Base-by-base conservation (phyloP, 2,797 vertebrate species). In the Pseudochirops corinnae region DNA sequence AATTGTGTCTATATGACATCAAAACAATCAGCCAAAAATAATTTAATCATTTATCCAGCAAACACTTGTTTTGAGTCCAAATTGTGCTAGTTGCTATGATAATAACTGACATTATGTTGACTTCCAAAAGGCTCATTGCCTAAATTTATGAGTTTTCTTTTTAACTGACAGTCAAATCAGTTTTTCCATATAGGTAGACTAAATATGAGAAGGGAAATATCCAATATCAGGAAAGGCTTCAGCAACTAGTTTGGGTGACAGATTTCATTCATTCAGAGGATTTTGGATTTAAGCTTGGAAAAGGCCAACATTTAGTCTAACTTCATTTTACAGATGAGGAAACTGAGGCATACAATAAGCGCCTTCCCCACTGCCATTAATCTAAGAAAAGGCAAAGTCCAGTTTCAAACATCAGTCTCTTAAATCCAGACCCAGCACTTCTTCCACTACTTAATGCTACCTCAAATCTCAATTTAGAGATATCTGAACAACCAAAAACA, bases 151-250 rank as follows among this genome's bases (percentile, higher is more conserved):
- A 87, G 21, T 50, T 91, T 94, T 24, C 55, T 24, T 4, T 12
- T 18, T 46, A 92, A 50, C 0, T 91, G 55, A 94, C 91, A 95
- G 14, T 28, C 87, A 94, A 93, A 95, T 5, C 67, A 90, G 90
- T 14, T n/a, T 60, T 50, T 92, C 93, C 91, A 92, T 28, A 95
- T 29, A 95, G 94, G 94, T 94, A 56, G 56, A 31, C n/a, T 93
- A 90, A 96, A 95, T 29, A 55, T 11, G 18, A 39, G 57, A 91
- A 95, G 93, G 24, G 93, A 67, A 53, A 4, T 14, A 67, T 57
- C 46, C 62, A 92, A 2, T 26, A 87, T 94, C 57, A 92, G 29
- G n/a, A 91, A 95, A 94, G 52, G 74, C 92, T 92, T 96, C 4
- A 57, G 60, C 14, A 5, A 90, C 4, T 87, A 74, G 52, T 91